Base-by-base conservation (phyloP, 2,888 invertebrate genomes). In the Teinopalpus imperialis region DNA sequence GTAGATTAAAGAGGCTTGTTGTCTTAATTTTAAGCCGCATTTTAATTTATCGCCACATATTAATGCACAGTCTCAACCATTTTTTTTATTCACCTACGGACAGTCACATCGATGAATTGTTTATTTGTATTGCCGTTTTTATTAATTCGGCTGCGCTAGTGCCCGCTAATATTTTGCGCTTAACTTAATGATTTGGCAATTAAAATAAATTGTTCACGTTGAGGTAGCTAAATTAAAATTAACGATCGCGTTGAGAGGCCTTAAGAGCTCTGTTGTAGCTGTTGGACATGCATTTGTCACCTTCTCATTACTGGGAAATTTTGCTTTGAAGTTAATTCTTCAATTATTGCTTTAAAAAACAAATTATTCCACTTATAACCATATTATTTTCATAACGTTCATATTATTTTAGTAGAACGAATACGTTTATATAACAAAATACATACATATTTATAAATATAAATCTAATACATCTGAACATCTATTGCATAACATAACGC, bases 1-100 rank as follows among this genome's bases (percentile, higher is more conserved):
- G 85, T 87, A 88, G 88, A 89, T 89, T 89, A 89, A 89, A 88
- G 81, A 87, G 86, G 77, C 81, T 87, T 88, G 88, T 89, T 89
- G 89, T 89, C 89, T 89, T 88, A 88, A 89, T 89, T 89, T 88
- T 87, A 83, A 89, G 81, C 79, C 81, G 78, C 75, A 75, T 74
- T 82, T 81, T 86, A 88, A 88, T 87, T 88, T 88, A 88, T 86
- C 75, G 70, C 67, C 70, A 76, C 75, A 74, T 86, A 83, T 85
- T 83, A 85, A 82, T 81, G 80, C 75, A 70, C 67, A 69, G 69
- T 75, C 74, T 72, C 78, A 69, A 79, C 78, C 79, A 82, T 81
- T 81, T 85, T 82, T 85, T 81, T 81, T 85, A 82, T 85, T 79
- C 66, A 54, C 59, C 57, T 68, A 74, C 78, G 78, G 76, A 52